These are phyloP conservation scores for Pterostichus niger DNA, from an alignment of 2,888 invertebrate species.

Conservation along the genomic window DNA sequence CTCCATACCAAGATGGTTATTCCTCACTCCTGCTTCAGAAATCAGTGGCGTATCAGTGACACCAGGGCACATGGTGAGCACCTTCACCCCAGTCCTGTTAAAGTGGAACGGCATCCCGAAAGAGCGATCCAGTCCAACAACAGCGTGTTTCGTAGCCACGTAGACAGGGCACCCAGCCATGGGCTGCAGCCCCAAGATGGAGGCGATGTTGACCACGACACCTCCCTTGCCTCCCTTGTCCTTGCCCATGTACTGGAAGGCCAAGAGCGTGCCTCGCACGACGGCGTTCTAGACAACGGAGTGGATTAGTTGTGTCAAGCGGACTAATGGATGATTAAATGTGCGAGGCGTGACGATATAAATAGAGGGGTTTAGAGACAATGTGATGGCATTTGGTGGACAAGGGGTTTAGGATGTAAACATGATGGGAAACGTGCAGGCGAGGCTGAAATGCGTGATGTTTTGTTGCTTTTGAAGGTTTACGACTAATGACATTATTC, in stretches of 20 bases:
- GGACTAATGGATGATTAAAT: slow-evolving; percentile 62
- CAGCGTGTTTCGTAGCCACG: slow-evolving; percentile 81
- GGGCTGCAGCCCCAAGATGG: slow-evolving; percentile 80
- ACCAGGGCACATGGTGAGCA: slow-evolving; percentile 77
- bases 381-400: slow-evolving; percentile 34
- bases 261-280: slow-evolving; percentile 78
- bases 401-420: slow-evolving; percentile 36
- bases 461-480: slow-evolving; percentile 15
- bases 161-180: slow-evolving; percentile 80
- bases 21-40: slow-evolving; percentile 69
- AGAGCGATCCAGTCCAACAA: slow-evolving; percentile 79
- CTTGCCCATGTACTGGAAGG: slow-evolving; percentile 80
- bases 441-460: slow-evolving; percentile 32
- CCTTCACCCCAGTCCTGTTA: slow-evolving; percentile 74
- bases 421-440: slow-evolving; percentile 34
- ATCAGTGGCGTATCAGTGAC: slow-evolving; percentile 75
- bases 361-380: slow-evolving; percentile 20
- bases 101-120: slow-evolving; percentile 70
- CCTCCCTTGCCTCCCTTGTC: slow-evolving; percentile 82
- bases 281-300: slow-evolving; percentile 75
- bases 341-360: slow-evolving; percentile 31
- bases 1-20: slow-evolving; percentile 67
- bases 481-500: background rate
- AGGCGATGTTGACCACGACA: slow-evolving; percentile 84
- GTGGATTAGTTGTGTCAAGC: slow-evolving; percentile 41